These are phyloP conservation scores for Cynoglossus semilaevis DNA, from an alignment of 2,113 vertebrate genomes.

Conservation along the genomic window DNA sequence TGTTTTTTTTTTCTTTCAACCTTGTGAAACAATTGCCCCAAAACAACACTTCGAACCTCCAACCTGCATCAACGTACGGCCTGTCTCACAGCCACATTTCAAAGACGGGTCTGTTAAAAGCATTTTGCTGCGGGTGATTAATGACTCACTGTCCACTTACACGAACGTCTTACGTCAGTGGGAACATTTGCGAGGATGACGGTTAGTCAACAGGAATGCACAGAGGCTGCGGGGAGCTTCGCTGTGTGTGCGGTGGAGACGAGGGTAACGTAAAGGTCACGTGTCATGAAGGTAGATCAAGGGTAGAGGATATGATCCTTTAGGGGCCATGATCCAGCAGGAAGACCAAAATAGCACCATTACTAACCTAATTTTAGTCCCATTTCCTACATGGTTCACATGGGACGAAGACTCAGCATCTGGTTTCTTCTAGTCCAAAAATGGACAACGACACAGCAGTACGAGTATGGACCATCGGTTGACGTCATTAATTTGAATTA, in stretches of 20 bases:
- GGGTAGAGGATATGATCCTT: constrained; percentile 48
- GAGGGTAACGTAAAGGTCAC: constrained; percentile 33
- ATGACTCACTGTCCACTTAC: constrained; percentile 64
- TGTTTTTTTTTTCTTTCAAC: constrained; percentile 17
- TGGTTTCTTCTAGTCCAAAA: constrained; percentile 21
- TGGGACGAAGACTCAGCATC: constrained; percentile 57
- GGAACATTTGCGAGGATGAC: constrained; percentile 11
- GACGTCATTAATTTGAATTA: too few species aligned
- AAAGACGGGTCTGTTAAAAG: constrained; percentile 30
- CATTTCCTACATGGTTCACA: too few species aligned
- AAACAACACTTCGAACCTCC: constrained; percentile 10
- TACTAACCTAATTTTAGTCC: constrained; percentile 44
- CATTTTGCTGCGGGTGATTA: constrained; percentile 28
- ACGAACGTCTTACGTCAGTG: constrained; percentile 37
- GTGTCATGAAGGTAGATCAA: constrained; percentile 27
- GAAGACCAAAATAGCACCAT: constrained; percentile 68
- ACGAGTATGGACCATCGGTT: too few species aligned
- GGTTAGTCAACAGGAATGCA: constrained; percentile 1
- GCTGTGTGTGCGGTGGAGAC: constrained; percentile 9
- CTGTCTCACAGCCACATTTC: constrained; percentile 33
- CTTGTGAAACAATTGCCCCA: constrained; percentile 14
- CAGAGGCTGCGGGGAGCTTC: neutral
- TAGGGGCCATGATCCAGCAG: constrained; percentile 68
- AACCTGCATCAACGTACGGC: constrained; percentile 16
- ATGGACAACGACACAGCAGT: too few species aligned